Conservation (phyloP, 2,888 invertebrate species). For the Dorcus parallelipipedus region DNA sequence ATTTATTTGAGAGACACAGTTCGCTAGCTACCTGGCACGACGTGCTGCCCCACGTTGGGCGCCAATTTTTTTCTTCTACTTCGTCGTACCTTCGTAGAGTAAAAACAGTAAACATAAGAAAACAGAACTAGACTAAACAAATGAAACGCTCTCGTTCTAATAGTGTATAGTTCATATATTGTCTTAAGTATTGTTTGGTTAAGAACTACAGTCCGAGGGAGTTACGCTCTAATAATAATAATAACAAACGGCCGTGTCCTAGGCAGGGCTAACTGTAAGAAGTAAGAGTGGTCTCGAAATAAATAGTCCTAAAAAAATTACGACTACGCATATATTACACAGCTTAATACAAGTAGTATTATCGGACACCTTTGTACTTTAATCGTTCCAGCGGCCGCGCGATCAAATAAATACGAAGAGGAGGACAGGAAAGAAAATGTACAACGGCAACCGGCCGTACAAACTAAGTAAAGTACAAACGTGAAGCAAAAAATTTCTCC, state of each 20-base stretch:
- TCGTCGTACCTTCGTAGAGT: too few relatives aligned
- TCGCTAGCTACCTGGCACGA: too few relatives aligned
- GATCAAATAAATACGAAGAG: slow-evolving; percentile 2
- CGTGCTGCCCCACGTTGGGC: too few relatives aligned
- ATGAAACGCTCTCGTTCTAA: background rate
- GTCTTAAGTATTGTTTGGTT: slow-evolving; percentile 19
- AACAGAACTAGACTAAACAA: background rate
- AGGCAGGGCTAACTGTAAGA: background rate
- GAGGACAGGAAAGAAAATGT: slow-evolving; percentile 3
- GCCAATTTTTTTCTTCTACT: too few relatives aligned
- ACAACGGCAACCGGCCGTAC: slow-evolving; percentile 1
- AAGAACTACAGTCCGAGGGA: slow-evolving; percentile 14
- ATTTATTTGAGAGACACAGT: too few relatives aligned
- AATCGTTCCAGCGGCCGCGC: background rate
- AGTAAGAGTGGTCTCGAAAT: slow-evolving; percentile 7
- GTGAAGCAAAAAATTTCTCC: slow-evolving; percentile 3
- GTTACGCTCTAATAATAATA: background rate
- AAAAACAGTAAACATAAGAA: too few relatives aligned
- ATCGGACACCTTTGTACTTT: background rate
- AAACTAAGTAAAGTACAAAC: slow-evolving; percentile 10
- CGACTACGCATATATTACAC: slow-evolving; percentile 13
- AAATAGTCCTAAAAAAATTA: slow-evolving; percentile 15
- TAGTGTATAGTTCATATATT: slow-evolving; percentile 14
- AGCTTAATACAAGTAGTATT: slow-evolving; percentile 6
- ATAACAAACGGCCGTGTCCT: slow-evolving; percentile 4